These are phyloP conservation scores for Thomomys bottae DNA, from an alignment of 2,113 vertebrate species.

Conservation along the genomic window DNA sequence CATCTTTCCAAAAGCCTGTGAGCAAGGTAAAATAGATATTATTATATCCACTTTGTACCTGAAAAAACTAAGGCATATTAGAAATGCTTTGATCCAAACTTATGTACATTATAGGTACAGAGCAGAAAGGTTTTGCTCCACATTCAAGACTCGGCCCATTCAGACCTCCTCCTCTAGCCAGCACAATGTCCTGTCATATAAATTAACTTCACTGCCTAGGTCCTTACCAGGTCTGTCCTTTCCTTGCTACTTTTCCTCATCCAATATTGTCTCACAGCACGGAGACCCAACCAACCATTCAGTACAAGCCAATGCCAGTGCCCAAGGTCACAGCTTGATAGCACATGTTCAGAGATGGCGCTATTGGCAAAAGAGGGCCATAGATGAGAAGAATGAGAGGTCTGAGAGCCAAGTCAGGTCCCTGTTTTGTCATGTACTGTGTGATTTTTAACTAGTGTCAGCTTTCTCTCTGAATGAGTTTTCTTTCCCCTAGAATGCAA, in stretches of 20 bases:
- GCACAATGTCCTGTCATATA: background rate
- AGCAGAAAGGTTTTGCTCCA: conserved; percentile 13
- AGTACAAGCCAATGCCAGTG: background rate
- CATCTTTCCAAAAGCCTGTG: background rate
- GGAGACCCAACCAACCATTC: background rate
- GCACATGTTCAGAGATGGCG: conserved; percentile 7
- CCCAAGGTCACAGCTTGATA: background rate
- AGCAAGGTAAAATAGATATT: conserved; percentile 43
- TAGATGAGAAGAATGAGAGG: background rate
- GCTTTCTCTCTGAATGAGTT: conserved; percentile 7
- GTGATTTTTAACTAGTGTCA: background rate
- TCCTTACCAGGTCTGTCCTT: background rate
- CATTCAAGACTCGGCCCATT: background rate
- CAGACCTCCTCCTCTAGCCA: background rate
- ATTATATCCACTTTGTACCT: background rate
- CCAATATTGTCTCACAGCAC: background rate
- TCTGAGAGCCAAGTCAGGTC: background rate
- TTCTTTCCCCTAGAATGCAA: background rate
- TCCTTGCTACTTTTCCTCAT: background rate
- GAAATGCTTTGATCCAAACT: background rate
- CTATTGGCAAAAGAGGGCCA: background rate
- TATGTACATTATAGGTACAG: background rate
- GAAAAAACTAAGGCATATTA: conserved; percentile 20
- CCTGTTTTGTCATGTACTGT: background rate
- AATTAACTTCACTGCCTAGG: background rate